Conservation (phyloP, 2,888 invertebrate genomes). For the Acrocyrtus sp. region DNA sequence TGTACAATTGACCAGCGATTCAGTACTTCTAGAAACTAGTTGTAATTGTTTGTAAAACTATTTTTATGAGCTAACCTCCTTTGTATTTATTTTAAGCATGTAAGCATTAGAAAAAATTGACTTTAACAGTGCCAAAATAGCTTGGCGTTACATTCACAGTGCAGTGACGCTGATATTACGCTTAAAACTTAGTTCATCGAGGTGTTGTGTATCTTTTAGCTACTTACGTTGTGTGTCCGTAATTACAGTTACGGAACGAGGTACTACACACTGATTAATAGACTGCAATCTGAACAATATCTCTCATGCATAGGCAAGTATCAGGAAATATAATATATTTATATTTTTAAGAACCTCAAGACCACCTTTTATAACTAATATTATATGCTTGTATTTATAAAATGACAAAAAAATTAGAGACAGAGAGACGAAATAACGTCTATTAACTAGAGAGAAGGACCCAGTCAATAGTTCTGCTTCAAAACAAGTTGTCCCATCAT, state of each 20-base stretch:
- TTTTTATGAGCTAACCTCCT: not conserved
- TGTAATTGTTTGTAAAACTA: not conserved
- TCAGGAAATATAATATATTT: constrained; percentile 33
- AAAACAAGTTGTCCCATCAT: constrained; percentile 48
- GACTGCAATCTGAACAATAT: constrained; percentile 28
- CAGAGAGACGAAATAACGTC: constrained; percentile 15
- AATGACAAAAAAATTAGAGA: constrained; percentile 27
- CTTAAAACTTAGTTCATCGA: not conserved
- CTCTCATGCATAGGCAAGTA: constrained; percentile 43
- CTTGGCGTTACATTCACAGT: not conserved
- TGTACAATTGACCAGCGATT: constrained; percentile 20
- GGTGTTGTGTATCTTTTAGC: not conserved
- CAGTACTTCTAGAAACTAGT: not conserved
- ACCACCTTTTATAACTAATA: constrained; percentile 8
- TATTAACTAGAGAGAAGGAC: not conserved
- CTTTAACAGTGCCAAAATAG: not conserved
- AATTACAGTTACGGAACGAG: constrained; percentile 25
- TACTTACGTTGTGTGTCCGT: not conserved
- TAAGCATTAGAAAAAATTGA: constrained; percentile 31
- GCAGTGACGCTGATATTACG: constrained; percentile 2
- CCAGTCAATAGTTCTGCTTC: constrained; percentile 9
- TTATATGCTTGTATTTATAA: constrained; percentile 31
- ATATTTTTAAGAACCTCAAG: constrained; percentile 27
- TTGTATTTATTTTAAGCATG: constrained; percentile 8
- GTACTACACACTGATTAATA: constrained; percentile 22